Percentiles rank a stretch among this genome's conserved stretches.
phyloP scores from a whole-genome alignment of 2,888 invertebrate species.

The Resseliella maxima region DNA sequence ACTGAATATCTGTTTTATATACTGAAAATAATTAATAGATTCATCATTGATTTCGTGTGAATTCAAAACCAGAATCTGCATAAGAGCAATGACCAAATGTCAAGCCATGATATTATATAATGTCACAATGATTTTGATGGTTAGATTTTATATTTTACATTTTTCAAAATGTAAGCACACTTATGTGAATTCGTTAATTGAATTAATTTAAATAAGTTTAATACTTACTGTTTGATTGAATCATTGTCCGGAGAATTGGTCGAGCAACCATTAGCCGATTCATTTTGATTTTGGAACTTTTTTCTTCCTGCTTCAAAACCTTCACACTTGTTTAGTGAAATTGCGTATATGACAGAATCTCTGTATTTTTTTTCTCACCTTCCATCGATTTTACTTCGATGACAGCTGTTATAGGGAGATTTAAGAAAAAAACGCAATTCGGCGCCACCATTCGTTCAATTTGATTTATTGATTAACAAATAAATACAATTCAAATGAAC shows the following conservation, averaged over 20 bases:
- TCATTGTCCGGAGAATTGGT: not conserved
- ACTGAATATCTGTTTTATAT: too few species aligned
- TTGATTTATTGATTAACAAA: too few species aligned
- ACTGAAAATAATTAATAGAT: too few species aligned
- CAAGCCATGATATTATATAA: conserved; percentile 37
- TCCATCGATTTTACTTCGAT: not conserved
- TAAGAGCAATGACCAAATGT: not conserved
- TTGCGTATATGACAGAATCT: conserved; percentile 33
- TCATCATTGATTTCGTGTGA: not conserved
- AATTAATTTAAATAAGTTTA: not conserved
- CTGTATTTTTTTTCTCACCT: conserved; percentile 15
- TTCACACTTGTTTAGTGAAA: conserved; percentile 7
- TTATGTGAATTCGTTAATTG: not conserved
- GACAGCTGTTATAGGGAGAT: not conserved
- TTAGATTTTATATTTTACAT: conserved; percentile 17
- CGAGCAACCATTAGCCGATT: conserved; percentile 2
- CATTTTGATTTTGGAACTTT: not conserved
- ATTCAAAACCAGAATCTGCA: not conserved
- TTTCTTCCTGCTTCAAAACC: not conserved
- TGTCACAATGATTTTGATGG: not conserved
- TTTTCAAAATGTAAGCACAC: not conserved
- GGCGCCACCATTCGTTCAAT: not conserved
- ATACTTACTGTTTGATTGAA: conserved; percentile 18
- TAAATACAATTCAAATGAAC: too few species aligned
- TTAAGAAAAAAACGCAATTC: too few species aligned